A percentile compares a stretch with the other conserved stretches of the same genome.
Conservation (phyloP, 2,797 vertebrate genomes). For the Myotis pilosus region DNA sequence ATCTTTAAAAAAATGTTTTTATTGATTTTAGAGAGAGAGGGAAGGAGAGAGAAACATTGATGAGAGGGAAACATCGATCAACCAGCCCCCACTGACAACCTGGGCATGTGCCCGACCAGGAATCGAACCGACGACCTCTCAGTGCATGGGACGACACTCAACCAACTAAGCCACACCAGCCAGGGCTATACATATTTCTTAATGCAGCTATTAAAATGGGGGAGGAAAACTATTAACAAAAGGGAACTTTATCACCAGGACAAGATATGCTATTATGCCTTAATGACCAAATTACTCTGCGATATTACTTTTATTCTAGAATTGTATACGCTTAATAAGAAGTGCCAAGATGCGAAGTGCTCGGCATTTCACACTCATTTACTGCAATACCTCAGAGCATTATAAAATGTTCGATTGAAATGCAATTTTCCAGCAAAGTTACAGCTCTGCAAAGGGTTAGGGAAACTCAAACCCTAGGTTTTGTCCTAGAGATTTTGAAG, state of each 20-base stretch:
- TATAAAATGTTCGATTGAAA: slow-evolving; percentile 63
- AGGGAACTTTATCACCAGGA: slow-evolving; percentile 60
- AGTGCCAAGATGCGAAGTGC: not conserved
- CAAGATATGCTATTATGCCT: slow-evolving; percentile 64
- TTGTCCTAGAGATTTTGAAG: slow-evolving; percentile 53
- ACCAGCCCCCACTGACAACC: no score
- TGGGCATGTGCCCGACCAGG: no score
- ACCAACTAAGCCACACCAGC: no score
- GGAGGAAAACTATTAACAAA: slow-evolving; percentile 45
- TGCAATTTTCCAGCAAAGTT: slow-evolving; percentile 68
- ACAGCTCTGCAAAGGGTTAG: slow-evolving; percentile 48
- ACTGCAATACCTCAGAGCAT: slow-evolving; percentile 59
- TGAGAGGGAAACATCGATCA: no score
- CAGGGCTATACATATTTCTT: slow-evolving; percentile 10
- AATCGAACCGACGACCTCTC: no score
- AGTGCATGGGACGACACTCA: no score
- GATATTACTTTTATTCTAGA: slow-evolving; percentile 64
- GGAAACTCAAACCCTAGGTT: slow-evolving; percentile 62
- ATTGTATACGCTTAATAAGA: slow-evolving; percentile 58
- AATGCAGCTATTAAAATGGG: slow-evolving; percentile 54
- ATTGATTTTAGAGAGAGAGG: no score
- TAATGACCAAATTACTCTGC: slow-evolving; percentile 67
- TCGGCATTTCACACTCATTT: slow-evolving; percentile 56
- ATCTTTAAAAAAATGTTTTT: not conserved
- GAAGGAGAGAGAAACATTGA: no score